These are phyloP conservation scores for Struthidea cinerea DNA, from an alignment of 2,113 vertebrate genomes.

Conservation along the genomic window DNA sequence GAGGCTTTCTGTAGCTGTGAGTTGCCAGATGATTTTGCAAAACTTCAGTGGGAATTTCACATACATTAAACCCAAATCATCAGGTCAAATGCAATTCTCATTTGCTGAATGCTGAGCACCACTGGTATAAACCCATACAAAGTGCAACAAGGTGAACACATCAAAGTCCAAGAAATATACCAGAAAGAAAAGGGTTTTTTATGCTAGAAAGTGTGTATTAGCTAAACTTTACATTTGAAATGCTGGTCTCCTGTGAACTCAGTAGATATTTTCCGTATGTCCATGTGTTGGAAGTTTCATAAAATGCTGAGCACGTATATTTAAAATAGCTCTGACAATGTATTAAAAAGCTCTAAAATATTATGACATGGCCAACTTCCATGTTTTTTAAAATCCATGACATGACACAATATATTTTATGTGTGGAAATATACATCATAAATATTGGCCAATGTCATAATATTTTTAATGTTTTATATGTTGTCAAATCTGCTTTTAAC, in stretches of 20 bases:
- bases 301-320: conserved; percentile 66
- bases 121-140: background rate
- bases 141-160: background rate
- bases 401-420: conserved; percentile 64
- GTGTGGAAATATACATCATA: conserved; percentile 63
- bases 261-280: conserved; percentile 65
- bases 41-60: background rate
- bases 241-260: conserved; percentile 40
- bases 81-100: background rate
- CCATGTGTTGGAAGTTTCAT: conserved; percentile 58
- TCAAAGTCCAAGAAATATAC: background rate
- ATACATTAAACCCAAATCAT: background rate
- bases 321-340: conserved; percentile 66
- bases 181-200: background rate
- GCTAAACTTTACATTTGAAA: conserved; percentile 33
- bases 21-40: background rate
- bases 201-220: background rate
- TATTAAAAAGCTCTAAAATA: conserved; percentile 64
- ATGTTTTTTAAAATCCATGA: conserved; percentile 65
- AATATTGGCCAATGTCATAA: conserved; percentile 64
- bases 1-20: background rate
- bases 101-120: background rate
- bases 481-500: conserved; percentile 63
- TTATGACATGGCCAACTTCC: conserved; percentile 66
- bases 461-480: conserved; percentile 61